Percentiles rank a stretch among this genome's conserved stretches.
Conservation (phyloP, 2,888 invertebrate species). For the Caenorhabditis becei region DNA sequence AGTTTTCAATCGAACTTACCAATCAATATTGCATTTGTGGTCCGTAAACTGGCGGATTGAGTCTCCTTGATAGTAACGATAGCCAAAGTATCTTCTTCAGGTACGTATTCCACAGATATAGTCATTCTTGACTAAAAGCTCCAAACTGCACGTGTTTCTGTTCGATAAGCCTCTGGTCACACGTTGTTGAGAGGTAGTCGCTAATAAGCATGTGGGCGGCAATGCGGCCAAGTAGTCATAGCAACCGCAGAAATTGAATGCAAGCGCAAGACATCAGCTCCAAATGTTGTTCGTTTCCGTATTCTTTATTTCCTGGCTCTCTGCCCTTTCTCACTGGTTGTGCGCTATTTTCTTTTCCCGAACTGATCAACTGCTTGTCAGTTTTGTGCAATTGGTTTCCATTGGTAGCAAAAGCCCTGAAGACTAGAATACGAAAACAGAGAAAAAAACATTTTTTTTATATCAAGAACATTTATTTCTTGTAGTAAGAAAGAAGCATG, state of each 20-base stretch:
- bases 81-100: slow-evolving; percentile 74
- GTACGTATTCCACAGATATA: slow-evolving; percentile 71
- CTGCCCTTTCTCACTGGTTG: neutral
- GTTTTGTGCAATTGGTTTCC: neutral
- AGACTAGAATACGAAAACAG: too few relatives aligned
- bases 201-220: slow-evolving; percentile 33
- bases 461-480: slow-evolving; percentile 22
- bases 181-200: slow-evolving; percentile 3
- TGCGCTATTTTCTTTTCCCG: neutral
- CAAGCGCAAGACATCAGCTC: slow-evolving; percentile 1
- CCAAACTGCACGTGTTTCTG: neutral
- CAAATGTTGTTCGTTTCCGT: neutral
- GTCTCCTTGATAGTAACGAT: slow-evolving; percentile 72
- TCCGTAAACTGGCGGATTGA: slow-evolving; percentile 70
- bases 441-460: too few relatives aligned
- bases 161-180: slow-evolving; percentile 11
- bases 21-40: slow-evolving; percentile 67
- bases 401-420: too few relatives aligned
- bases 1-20: slow-evolving; percentile 37
- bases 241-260: slow-evolving; percentile 31
- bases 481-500: slow-evolving; percentile 10
- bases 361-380: neutral
- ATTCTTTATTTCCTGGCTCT: neutral
- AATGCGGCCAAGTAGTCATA: slow-evolving; percentile 30
- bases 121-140: slow-evolving; percentile 19